phyloP scores from a whole-genome alignment of 2,797 vertebrate genomes.

The Megaceryle alcyon region DNA sequence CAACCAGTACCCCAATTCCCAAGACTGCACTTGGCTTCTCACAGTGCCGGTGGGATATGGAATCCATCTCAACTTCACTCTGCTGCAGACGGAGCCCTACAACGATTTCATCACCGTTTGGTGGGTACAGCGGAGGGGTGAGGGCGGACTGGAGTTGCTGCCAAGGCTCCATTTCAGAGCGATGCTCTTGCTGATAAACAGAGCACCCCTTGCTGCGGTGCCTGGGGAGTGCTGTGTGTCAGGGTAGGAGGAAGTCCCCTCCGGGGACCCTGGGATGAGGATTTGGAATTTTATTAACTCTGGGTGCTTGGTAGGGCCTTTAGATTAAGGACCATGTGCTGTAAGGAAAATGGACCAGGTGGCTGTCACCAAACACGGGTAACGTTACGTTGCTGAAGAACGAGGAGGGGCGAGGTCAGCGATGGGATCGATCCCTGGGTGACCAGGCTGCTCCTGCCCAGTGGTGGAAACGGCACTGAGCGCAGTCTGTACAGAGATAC shows the following conservation, averaged over 20 bases:
- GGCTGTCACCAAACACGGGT: not conserved
- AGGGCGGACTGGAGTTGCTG: rapidly evolving
- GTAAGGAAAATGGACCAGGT: not conserved
- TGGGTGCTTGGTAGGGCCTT: not conserved
- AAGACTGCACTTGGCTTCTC: constrained; percentile 95
- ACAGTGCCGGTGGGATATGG: constrained; percentile 90
- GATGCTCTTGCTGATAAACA: not conserved
- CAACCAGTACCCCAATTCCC: constrained; percentile 91
- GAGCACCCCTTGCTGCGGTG: rapidly evolving
- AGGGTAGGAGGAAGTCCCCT: not conserved
- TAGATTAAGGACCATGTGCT: not conserved
- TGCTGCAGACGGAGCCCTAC: constrained; percentile 92
- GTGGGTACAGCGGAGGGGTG: constrained; percentile 74
- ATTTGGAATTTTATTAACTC: not conserved
- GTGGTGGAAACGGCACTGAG: no score
- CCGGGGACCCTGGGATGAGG: not conserved
- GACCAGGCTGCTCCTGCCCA: not conserved
- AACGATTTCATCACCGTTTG: constrained; percentile 96
- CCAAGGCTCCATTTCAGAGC: rapidly evolving
- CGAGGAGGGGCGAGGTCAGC: not conserved
- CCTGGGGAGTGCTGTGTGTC: not conserved
- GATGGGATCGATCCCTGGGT: not conserved
- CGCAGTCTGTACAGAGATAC: not conserved
- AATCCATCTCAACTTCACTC: constrained; percentile 92
- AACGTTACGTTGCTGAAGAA: not conserved